Conservation (phyloP, 2,797 vertebrate genomes). For the Tapera naevia region DNA sequence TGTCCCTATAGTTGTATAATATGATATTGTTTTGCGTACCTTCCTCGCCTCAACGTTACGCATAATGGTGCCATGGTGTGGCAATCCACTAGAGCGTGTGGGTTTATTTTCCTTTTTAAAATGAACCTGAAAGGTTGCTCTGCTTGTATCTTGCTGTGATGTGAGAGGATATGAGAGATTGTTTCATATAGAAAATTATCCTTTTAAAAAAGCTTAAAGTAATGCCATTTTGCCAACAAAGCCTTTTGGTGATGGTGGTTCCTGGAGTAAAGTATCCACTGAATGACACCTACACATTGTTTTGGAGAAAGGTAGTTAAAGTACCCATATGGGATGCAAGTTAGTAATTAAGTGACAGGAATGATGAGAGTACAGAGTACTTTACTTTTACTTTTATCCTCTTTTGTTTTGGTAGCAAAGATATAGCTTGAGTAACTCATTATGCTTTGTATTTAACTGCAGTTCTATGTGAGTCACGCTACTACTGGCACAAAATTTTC, state of each 20-base stretch:
- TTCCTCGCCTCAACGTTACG: not conserved
- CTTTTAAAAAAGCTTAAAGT: not conserved
- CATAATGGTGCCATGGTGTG: not conserved
- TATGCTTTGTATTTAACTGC: not conserved
- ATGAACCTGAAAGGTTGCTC: not conserved
- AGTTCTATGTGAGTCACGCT: not conserved
- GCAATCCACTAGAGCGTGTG: not conserved
- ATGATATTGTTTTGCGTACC: not conserved
- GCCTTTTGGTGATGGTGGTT: not conserved
- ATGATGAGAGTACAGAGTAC: not conserved
- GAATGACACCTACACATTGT: not conserved
- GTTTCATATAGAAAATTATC: not conserved
- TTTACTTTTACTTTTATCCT: not conserved
- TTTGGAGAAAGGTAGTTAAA: not conserved
- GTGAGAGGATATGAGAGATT: not conserved
- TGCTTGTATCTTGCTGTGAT: not conserved
- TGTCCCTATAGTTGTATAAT: not conserved
- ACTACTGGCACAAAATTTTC: not conserved
- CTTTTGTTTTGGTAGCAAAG: not conserved
- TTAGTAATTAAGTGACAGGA: not conserved
- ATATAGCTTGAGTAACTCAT: not conserved
- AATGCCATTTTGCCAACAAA: not conserved
- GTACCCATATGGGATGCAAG: not conserved
- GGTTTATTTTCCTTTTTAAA: not conserved
- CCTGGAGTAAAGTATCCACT: not conserved